These are phyloP conservation scores for Gephyroberyx darwinii DNA, from an alignment of 2,797 vertebrate species.

Conservation along the genomic window DNA sequence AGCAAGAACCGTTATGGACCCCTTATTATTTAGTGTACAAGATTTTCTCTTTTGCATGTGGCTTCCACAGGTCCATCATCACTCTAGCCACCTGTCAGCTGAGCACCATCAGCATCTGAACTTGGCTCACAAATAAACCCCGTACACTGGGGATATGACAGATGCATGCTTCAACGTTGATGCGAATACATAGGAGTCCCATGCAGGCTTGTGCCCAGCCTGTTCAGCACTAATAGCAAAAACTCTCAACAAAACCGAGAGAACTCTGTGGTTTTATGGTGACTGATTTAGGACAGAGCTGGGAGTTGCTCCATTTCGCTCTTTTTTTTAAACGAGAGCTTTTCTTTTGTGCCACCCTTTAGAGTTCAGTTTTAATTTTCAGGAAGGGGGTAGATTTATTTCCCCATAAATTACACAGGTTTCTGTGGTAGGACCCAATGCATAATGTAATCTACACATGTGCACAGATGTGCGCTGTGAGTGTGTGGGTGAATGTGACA, in stretches of 20 bases:
- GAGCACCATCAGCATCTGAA: constrained; percentile 70
- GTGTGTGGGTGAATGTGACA: constrained; percentile 52
- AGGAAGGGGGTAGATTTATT: constrained; percentile 80
- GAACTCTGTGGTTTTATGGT: constrained; percentile 26
- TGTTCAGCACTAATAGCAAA: constrained; percentile 49
- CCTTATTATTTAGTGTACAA: constrained; percentile 10
- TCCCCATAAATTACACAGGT: constrained; percentile 76
- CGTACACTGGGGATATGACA: constrained; percentile 73
- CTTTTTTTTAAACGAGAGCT: constrained; percentile 60
- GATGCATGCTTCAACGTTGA: constrained; percentile 75
- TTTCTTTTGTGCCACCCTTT: constrained; percentile 78
- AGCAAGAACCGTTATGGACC: constrained; percentile 28
- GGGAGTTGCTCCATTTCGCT: constrained; percentile 37
- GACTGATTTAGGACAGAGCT: constrained; percentile 68
- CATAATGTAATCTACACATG: constrained; percentile 80
- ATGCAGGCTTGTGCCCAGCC: constrained; percentile 39
- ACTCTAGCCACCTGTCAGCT: constrained; percentile 77
- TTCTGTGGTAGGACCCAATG: constrained; percentile 68
- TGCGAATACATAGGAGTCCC: constrained; percentile 55
- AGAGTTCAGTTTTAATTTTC: constrained; percentile 75
- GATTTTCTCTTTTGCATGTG: constrained; percentile 67
- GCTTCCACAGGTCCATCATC: constrained; percentile 71
- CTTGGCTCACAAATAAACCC: constrained; percentile 70
- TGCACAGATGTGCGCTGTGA: constrained; percentile 64
- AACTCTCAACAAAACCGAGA: constrained; percentile 37